Evolutionary conservation across 2,888 invertebrate species (phyloP), one percentile per base, ranked within the genome.

Genomic region (Netelia virgata): DNA sequence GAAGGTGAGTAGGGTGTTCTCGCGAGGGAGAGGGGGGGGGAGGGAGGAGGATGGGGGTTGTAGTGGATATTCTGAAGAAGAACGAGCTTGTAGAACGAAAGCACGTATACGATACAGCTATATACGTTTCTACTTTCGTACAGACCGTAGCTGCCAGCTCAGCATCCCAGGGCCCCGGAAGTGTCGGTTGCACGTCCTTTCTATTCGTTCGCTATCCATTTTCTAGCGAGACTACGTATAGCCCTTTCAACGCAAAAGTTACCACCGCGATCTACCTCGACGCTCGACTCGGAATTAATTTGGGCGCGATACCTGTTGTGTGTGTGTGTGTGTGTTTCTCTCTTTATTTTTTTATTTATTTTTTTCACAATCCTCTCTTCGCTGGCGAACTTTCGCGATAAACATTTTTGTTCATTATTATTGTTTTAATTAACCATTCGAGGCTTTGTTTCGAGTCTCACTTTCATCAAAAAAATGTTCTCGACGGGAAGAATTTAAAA

Each of bases 11-110:
- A 64, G 70, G 63, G 80, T 64, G 64, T 55, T 66, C 55, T 41
- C 41, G 20, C 53, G 64, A 66, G 41, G 72, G 16, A 61, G 18
- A n/a, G 16, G 66, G 80, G 80, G 74, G 74, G 73, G 83, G 59
- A 18, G 69, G 47, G 55, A n/a, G 78, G 72, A 28, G 68, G 76
- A 69, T 68, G 55, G 66, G 64, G 55, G 43, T 41, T 57, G 11
- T 47, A 55, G 57, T 64, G 57, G 43, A 76, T 57, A 10, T 47
- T 57, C 75, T 57, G 53, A 41, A 55, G 75, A 76, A 76, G 75
- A 76, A 76, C 66, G 75, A 61, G 64, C 66, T 66, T 55, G 75
- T 66, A 66, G 75, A 66, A 76, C 57, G 41, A 76, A 76, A 64
- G 64, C 57, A 61, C 66, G 55, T 53, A 53, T 55, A 36, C 75